Base-by-base conservation (phyloP, 2,113 vertebrate species). In the Strigops habroptila region DNA sequence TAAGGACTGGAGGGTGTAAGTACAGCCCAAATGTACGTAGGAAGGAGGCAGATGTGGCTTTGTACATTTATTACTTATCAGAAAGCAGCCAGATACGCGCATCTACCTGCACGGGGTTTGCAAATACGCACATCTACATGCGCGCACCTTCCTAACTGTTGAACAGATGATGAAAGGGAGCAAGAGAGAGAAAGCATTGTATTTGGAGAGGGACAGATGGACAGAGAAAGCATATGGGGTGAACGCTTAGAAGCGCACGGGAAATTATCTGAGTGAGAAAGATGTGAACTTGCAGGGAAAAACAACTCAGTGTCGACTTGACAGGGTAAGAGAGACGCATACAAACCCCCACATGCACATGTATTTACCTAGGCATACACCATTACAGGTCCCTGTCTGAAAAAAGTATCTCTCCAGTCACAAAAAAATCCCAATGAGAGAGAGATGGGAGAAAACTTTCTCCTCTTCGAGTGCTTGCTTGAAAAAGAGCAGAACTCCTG, bases 361-460 rank as follows among this genome's bases (percentile, higher is more conserved):
- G 8, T 84, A 7, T 91, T 77, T 74, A 33, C 59, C 12, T n/a
- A 83, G 30, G 64, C 24, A 22, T 11, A n/a, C 21, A 57, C 10
- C 3, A 15, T 41, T 37, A 8, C 24, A 10, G 15, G 14, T 46
- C 15, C 5, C 19, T 82, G 8, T 19, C 41, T 82, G 63, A 57
- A 51, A 73, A 76, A 78, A 51, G 0, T 5, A 35, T 59, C 37
- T 17, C 6, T 62, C 23, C 15, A 35, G 10, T 21, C 1, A 1
- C 41, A 27, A 52, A 84, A 86, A 78, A 25, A 18, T 28, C 33
- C 49, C 8, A 7, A 11, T 52, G 19, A 18, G 33, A 73, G 13
- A 46, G 41, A 43, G 31, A 51, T 9, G 10, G 15, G n/a, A 87
- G 65, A 75, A 96, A 97, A 90, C 25, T 73, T 97, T 75, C 53